Evolutionary conservation across 2,797 vertebrate genomes (phyloP).

Genomic region (Sebastes goodei): DNA sequence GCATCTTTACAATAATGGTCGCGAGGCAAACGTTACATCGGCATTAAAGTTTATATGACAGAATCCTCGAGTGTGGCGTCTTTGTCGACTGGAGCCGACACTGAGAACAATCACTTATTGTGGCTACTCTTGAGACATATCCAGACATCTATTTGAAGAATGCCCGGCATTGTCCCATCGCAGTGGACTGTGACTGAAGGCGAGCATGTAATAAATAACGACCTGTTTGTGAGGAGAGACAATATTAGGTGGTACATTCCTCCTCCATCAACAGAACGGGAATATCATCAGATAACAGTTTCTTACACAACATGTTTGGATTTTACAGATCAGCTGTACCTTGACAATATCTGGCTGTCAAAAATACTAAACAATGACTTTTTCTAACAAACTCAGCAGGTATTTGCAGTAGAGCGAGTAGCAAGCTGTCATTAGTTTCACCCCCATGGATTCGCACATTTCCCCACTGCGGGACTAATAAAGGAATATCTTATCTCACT

Average conservation of each 20-base stretch:
- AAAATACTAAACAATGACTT: neutral
- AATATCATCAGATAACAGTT: neutral
- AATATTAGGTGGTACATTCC: neutral
- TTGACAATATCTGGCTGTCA: neutral
- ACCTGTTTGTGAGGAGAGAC: conserved; percentile 12
- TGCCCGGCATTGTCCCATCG: conserved; percentile 46
- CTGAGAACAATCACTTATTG: conserved; percentile 53
- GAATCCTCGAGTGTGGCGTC: conserved; percentile 7
- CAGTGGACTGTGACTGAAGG: conserved; percentile 29
- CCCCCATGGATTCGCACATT: too few relatives aligned
- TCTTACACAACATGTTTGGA: neutral
- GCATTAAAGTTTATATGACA: neutral
- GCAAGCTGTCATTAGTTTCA: neutral
- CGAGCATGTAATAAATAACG: conserved; percentile 19
- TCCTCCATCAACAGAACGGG: neutral
- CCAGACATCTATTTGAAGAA: conserved; percentile 49
- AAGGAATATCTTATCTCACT: too few relatives aligned
- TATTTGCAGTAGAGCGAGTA: neutral
- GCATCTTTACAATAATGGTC: neutral
- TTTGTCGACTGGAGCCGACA: conserved; percentile 42
- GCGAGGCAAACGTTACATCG: neutral
- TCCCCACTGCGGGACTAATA: too few relatives aligned
- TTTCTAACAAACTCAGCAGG: neutral
- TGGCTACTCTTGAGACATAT: conserved; percentile 31
- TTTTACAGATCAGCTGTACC: neutral